Base-by-base conservation (phyloP, 2,113 vertebrate genomes). In the Xiphophorus maculatus region DNA sequence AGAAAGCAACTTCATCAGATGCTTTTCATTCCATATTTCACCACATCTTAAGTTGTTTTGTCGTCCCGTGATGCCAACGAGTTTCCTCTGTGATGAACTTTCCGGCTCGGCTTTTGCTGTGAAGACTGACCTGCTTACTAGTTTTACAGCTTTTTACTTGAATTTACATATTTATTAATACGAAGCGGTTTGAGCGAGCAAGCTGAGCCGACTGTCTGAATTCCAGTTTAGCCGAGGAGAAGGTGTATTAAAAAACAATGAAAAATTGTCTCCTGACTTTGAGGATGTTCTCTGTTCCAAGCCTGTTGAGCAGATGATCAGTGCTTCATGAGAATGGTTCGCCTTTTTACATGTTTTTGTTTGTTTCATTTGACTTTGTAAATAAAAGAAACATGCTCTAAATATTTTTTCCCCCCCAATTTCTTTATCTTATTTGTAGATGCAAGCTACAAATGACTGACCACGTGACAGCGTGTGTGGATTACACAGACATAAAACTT, bases 131-230 rank as follows among this genome's bases (percentile, higher is more conserved):
- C 17, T 48, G 80, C 75, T 84, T 75, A 86, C 66, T 76, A 84
- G 60, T 88, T 88, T 83, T 72, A 87, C 79, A 86, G 88, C 86
- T 91, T 81, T 91, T 84, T 91, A 94, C 92, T 93, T 93, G 92
- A 94, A 93, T 89, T 87, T 89, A 85, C 86, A 78, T 92, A 90
- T 93, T 93, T 93, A 93, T 94, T 92, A 87, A 87, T 90, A 84
- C 71, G 58, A 79, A 84, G 79, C 7, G 14, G 81, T 87, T 77
- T 2, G 64, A 80, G 66, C 27, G 17, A 72, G 68, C 29, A 37
- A 84, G 74, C 73, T 29, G 73, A 77, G 76, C 79, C 71, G 40
- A 85, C 83, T 76, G 76, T 88, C 76, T 80, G 51, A 87, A 73
- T 90, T 91, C 85, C 85, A 75, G 82, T 87, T 83, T 75, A 83